A percentile compares a stretch with the other conserved stretches of the same genome.
These are phyloP conservation scores for Reinhardtius hippoglossoides DNA, from an alignment of 2,113 vertebrate genomes.

Conservation along the genomic window DNA sequence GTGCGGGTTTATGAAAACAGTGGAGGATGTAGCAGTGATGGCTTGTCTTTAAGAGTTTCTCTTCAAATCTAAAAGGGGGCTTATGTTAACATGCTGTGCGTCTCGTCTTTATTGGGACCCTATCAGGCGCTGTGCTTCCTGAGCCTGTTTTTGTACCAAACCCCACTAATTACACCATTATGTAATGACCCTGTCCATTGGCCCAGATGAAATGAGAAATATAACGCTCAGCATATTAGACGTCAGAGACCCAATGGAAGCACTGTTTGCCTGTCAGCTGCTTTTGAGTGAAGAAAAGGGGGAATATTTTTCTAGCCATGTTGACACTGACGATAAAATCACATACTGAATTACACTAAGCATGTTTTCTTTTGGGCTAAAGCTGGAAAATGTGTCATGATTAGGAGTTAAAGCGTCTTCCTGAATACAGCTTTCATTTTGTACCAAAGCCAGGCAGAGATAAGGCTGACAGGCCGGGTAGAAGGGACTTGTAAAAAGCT, in stretches of 20 bases:
- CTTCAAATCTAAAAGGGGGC: constrained; percentile 46
- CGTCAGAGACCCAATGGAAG: constrained; percentile 23
- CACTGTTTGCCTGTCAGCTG: constrained; percentile 27
- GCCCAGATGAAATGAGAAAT: constrained; percentile 40
- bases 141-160: constrained; percentile 61
- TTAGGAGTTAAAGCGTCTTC: constrained; percentile 19
- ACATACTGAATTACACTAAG: constrained; percentile 12
- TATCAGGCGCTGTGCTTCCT: constrained; percentile 44
- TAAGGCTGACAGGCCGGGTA: constrained; percentile 31
- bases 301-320: constrained; percentile 21
- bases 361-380: constrained; percentile 36
- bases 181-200: constrained; percentile 45
- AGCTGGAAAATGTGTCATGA: constrained; percentile 42
- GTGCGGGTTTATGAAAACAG: constrained; percentile 74
- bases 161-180: constrained; percentile 59
- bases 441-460: constrained; percentile 11
- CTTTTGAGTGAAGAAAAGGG: not conserved
- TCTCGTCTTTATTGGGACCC: constrained; percentile 43
- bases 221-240: constrained; percentile 28
- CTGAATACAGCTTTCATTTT: constrained; percentile 11
- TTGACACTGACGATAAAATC: constrained; percentile 40
- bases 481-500: constrained; percentile 24
- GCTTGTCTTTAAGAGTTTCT: constrained; percentile 44
- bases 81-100: constrained; percentile 49
- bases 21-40: constrained; percentile 54